phyloP scores from a whole-genome alignment of 1,140 invertebrate genomes.

The Conus ventricosus region DNA sequence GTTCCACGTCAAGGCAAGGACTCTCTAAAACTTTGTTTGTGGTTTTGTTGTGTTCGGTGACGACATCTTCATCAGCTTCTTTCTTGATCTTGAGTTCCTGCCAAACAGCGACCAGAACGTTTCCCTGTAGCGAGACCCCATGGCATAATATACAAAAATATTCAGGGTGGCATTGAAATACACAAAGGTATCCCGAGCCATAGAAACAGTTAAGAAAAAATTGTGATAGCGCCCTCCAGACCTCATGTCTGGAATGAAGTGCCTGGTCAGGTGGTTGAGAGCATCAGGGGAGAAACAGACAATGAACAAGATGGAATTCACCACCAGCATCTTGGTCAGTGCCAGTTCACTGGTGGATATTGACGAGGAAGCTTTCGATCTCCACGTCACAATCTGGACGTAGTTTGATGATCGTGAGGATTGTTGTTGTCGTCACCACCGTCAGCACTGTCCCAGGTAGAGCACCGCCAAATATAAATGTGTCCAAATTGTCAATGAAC shows the following conservation, averaged over 20 bases:
- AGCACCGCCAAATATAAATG: background rate
- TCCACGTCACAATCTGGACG: background rate
- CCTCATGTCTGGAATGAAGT: background rate
- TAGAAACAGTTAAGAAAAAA: background rate
- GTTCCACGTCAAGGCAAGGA: no score
- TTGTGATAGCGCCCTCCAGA: background rate
- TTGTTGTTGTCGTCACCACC: background rate
- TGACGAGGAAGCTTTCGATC: background rate
- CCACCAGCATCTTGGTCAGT: constrained; percentile 24
- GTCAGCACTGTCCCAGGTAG: background rate
- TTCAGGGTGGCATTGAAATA: background rate
- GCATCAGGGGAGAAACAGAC: background rate
- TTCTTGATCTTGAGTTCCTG: no score
- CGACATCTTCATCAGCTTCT: no score
- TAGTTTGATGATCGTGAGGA: background rate
- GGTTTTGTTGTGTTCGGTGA: no score
- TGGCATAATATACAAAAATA: background rate
- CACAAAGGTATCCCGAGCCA: background rate
- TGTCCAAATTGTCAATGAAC: background rate
- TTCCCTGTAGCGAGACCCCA: no score
- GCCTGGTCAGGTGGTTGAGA: background rate
- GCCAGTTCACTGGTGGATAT: background rate
- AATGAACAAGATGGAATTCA: constrained; percentile 3
- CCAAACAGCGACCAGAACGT: no score
- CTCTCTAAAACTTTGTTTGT: no score